phyloP scores from a whole-genome alignment of 2,888 invertebrate species.

The Dicyrtoma fusca region DNA sequence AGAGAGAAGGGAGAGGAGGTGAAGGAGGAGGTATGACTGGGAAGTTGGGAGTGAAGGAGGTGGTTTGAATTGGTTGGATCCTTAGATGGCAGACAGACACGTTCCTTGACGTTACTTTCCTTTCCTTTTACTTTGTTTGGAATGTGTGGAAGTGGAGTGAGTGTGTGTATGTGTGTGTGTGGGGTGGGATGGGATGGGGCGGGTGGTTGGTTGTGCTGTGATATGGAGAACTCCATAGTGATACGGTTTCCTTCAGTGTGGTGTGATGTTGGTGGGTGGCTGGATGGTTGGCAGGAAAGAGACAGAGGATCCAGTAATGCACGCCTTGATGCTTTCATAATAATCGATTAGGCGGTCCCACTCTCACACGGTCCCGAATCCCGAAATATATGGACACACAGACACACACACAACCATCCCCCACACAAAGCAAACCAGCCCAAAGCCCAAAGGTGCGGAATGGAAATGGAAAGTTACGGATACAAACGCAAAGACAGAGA shows the following conservation, averaged over 20 bases:
- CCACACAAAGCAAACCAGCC: neutral
- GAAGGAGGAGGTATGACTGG: neutral
- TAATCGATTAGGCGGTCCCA: constrained; percentile 29
- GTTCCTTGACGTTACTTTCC: too few species aligned
- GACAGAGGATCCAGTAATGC: constrained; percentile 10
- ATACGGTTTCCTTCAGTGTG: neutral
- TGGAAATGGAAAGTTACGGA: too few species aligned
- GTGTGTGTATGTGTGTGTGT: neutral
- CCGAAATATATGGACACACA: neutral
- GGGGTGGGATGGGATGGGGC: neutral
- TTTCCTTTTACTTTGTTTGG: neutral
- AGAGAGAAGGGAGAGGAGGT: neutral
- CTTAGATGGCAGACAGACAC: too few species aligned
- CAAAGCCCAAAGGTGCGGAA: too few species aligned
- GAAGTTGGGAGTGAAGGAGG: constrained; percentile 7
- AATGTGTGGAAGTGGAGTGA: neutral
- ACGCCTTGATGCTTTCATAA: constrained; percentile 31
- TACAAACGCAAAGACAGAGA: too few species aligned
- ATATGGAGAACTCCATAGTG: too few species aligned
- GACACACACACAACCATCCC: neutral
- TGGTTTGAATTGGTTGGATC: neutral
- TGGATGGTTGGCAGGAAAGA: constrained; percentile 8
- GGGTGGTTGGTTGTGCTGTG: neutral
- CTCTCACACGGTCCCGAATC: constrained; percentile 19
- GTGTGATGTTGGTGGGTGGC: neutral